Conservation (phyloP, 2,797 vertebrate genomes). For the Pseudomugil tenellus region DNA sequence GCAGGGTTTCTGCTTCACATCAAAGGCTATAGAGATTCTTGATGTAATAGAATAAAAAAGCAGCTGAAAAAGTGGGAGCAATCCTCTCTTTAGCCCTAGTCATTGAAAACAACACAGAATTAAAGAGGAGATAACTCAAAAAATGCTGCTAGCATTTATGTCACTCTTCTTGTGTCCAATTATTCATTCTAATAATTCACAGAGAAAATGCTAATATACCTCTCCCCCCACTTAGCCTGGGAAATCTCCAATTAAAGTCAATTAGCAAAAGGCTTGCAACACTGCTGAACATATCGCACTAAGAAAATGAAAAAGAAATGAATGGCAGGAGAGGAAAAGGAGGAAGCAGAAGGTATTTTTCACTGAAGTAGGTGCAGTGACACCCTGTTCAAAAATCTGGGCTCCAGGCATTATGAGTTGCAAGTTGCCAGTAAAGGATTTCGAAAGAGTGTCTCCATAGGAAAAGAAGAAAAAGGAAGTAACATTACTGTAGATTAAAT, state of each 20-base stretch:
- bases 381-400: slow-evolving; percentile 40
- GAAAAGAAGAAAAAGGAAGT: slow-evolving; percentile 9
- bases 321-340: slow-evolving; percentile 38
- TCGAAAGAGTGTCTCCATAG: slow-evolving; percentile 43
- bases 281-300: slow-evolving; percentile 78
- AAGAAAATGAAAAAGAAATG: slow-evolving; percentile 59
- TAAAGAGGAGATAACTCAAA: slow-evolving; percentile 58
- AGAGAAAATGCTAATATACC: slow-evolving; percentile 89
- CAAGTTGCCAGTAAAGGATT: slow-evolving; percentile 55
- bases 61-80: slow-evolving; percentile 18
- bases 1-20: slow-evolving; percentile 27
- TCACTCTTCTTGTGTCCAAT: slow-evolving; percentile 91
- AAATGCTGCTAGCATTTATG: slow-evolving; percentile 86
- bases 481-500: slow-evolving; percentile 2
- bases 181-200: slow-evolving; percentile 93
- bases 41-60: slow-evolving; percentile 35
- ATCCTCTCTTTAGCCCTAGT: slow-evolving; percentile 15
- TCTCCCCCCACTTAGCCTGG: slow-evolving; percentile 90
- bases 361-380: slow-evolving; percentile 22
- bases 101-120: slow-evolving; percentile 44
- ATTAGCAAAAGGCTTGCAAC: slow-evolving; percentile 88
- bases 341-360: slow-evolving; percentile 25
- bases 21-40: slow-evolving; percentile 36
- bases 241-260: slow-evolving; percentile 97
- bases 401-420: slow-evolving; percentile 53